These are phyloP conservation scores for Desmodus rotundus DNA, from an alignment of 2,113 vertebrate species.

Conservation along the genomic window DNA sequence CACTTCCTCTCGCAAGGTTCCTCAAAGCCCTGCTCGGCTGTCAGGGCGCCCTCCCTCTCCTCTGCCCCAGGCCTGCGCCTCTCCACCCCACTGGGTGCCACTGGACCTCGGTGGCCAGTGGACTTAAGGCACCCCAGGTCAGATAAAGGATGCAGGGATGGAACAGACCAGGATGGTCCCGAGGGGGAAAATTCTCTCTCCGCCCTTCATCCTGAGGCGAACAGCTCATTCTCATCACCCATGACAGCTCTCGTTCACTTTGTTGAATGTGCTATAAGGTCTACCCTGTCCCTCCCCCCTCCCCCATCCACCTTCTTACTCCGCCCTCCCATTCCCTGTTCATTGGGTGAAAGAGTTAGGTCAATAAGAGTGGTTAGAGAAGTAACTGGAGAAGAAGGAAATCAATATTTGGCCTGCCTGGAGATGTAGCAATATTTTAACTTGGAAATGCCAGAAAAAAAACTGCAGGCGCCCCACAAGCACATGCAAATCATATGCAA, in stretches of 20 bases:
- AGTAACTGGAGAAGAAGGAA: background rate
- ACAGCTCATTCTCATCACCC: background rate
- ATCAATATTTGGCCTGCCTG: background rate
- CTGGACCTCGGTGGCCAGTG: background rate
- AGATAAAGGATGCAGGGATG: background rate
- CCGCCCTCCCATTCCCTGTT: background rate
- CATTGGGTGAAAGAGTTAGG: background rate
- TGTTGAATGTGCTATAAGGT: background rate
- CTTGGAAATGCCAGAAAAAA: conserved; percentile 18
- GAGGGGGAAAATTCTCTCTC: background rate
- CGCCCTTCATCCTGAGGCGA: background rate
- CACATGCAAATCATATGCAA: conserved; percentile 40
- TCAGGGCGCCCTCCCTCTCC: background rate
- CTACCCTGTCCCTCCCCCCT: accelerated
- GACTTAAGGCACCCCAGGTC: background rate
- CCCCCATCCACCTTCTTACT: background rate
- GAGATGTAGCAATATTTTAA: conserved; percentile 22
- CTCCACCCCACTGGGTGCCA: background rate
- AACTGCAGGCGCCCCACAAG: background rate
- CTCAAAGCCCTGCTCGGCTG: conserved; percentile 32
- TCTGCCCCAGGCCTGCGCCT: background rate
- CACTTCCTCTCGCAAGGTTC: conserved; percentile 89
- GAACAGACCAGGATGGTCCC: background rate
- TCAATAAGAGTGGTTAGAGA: background rate
- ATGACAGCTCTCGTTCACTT: background rate